These are phyloP conservation scores for Calliphora vicina DNA, from an alignment of 1,140 invertebrate genomes.

Conservation along the genomic window DNA sequence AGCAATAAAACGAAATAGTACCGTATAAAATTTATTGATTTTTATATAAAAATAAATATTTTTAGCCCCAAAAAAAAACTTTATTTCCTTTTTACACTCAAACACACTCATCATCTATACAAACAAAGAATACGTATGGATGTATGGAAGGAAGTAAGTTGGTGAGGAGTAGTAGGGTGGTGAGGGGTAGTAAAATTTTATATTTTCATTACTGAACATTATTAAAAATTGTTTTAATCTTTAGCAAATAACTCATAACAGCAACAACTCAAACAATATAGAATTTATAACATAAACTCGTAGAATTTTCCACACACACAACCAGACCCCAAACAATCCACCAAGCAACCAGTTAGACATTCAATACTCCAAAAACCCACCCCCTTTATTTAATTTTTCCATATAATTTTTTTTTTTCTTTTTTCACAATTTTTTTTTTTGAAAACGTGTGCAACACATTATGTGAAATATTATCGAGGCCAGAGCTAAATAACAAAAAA, in stretches of 20 bases:
- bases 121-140: background rate
- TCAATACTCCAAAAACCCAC: background rate
- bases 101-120: background rate
- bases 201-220: conserved; percentile 33
- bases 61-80: conserved; percentile 8
- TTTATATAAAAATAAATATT: background rate
- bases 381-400: background rate
- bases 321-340: background rate
- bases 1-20: background rate
- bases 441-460: conserved; percentile 35
- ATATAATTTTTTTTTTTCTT: background rate
- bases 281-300: background rate
- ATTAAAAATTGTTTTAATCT: conserved; percentile 35
- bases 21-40: conserved; percentile 17
- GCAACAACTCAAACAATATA: background rate
- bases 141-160: background rate
- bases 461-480: conserved; percentile 34
- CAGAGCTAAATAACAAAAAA: background rate
- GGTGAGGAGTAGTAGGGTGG: background rate
- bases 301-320: background rate
- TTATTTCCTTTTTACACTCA: conserved; percentile 7
- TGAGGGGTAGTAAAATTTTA: conserved; percentile 13
- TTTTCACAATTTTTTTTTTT: background rate
- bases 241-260: conserved; percentile 31
- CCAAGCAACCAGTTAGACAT: conserved; percentile 21